These are phyloP conservation scores for Todiramphus chloris DNA, from an alignment of 2,113 vertebrate species.

Conservation along the genomic window DNA sequence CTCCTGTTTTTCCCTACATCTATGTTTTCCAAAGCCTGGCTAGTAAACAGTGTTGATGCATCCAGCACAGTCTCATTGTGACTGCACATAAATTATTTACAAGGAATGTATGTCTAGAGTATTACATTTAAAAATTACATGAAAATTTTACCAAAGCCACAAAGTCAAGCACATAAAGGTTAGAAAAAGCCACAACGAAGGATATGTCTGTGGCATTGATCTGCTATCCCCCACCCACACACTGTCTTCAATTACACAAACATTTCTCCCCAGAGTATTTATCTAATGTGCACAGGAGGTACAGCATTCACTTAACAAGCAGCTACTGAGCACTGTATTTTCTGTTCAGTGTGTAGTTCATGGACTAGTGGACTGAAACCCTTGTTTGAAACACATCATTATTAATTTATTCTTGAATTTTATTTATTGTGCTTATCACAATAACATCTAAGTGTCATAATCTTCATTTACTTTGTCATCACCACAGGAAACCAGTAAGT, in stretches of 20 bases:
- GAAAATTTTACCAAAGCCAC: background rate
- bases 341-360: background rate
- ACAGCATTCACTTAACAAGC: background rate
- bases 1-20: background rate
- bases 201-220: background rate
- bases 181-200: background rate
- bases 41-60: background rate
- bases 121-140: background rate
- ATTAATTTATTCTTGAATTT: background rate
- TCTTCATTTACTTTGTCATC: background rate
- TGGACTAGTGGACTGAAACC: background rate
- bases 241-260: background rate
- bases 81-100: background rate
- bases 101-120: background rate
- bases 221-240: background rate
- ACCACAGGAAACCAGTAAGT: background rate
- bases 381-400: background rate
- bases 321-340: background rate
- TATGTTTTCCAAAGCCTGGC: background rate
- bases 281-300: background rate
- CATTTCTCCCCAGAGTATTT: background rate
- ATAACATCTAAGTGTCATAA: background rate
- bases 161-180: background rate
- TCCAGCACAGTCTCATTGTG: background rate
- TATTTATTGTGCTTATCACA: background rate